Conservation (phyloP, 2,888 invertebrate genomes). For the Seira musarum region DNA sequence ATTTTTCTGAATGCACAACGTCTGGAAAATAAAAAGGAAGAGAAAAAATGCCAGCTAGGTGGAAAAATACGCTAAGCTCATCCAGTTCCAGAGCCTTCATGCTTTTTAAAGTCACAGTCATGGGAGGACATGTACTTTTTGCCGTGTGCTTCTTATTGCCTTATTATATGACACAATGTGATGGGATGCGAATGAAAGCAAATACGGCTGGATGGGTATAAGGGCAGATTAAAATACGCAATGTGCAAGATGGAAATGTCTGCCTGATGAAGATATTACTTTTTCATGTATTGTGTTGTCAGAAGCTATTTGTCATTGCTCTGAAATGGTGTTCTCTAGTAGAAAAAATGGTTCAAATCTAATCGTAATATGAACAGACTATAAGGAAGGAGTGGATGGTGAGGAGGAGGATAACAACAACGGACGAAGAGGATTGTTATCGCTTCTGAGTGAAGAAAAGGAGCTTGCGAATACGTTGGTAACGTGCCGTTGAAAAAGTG, state of each 20-base stretch:
- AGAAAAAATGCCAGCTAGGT: too few species aligned
- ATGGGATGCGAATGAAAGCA: neutral
- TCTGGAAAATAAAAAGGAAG: too few species aligned
- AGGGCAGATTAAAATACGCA: neutral
- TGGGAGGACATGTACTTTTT: too few species aligned
- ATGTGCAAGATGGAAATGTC: neutral
- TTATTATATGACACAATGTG: neutral
- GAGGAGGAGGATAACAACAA: neutral
- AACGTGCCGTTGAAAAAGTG: neutral
- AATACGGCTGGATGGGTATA: neutral
- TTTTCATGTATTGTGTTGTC: slow-evolving; percentile 22
- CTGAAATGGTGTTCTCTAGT: neutral
- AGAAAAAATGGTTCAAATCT: neutral
- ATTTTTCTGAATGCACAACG: neutral
- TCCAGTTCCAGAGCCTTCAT: too few species aligned
- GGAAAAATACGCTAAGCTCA: too few species aligned
- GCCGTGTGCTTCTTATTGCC: neutral
- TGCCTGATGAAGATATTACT: slow-evolving; percentile 28
- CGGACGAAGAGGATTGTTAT: neutral
- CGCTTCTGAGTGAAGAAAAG: neutral
- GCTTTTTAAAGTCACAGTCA: too few species aligned
- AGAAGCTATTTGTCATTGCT: slow-evolving; percentile 27
- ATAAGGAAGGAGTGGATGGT: slow-evolving; percentile 22
- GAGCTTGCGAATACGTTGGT: neutral
- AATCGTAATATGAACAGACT: neutral